Base-by-base conservation (phyloP, 2,113 vertebrate species). In the Stegostoma tigrinum region DNA sequence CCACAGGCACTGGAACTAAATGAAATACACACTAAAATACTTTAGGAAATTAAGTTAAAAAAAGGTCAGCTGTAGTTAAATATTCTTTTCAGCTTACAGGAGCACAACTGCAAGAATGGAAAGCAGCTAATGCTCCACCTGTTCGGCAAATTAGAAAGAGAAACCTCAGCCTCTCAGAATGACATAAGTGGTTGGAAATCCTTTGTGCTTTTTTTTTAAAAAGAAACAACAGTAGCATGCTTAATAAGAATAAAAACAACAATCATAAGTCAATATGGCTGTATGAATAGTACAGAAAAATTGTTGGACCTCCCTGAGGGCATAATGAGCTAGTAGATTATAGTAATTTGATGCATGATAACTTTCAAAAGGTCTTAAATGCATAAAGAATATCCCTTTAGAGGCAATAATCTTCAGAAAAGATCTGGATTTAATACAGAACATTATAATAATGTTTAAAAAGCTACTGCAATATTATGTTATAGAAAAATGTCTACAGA, bases 211-310 rank as follows among this genome's bases (percentile, higher is more conserved):
- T 55, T 3, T 55, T 55, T 89, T 23, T 42, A 10, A 90, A 90
- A 61, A 24, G 55, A 91, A 91, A 55, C 12, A 64, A 64, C 8
- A n/a, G 34, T 64, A 64, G 87, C 55, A 91, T 7, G 30, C 27
- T 64, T 91, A 91, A 19, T 34, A 91, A 64, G 89, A 91, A 64
- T 66, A n/a, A 91, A 91, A 91, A 15, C 55, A 91, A 64, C 64
- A 91, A 64, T 91, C 34, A n/a, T 5, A 38, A 80, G 55, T 91
- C 89, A 90, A 90, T n/a, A 61, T 64, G 87, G 30, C 55, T 27
- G n/a, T 61, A 64, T 38, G 55, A 91, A 91, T 19, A 17, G 55
- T 34, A n/a, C 15, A 64, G 61, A 14, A 91, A 91, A 64, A 30
- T 15, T 64, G 1, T 38, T n/a, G 15, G 89, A 61, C 89, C 64